Base-by-base conservation (phyloP, 2,888 invertebrate species). In the Pandemis heparana region DNA sequence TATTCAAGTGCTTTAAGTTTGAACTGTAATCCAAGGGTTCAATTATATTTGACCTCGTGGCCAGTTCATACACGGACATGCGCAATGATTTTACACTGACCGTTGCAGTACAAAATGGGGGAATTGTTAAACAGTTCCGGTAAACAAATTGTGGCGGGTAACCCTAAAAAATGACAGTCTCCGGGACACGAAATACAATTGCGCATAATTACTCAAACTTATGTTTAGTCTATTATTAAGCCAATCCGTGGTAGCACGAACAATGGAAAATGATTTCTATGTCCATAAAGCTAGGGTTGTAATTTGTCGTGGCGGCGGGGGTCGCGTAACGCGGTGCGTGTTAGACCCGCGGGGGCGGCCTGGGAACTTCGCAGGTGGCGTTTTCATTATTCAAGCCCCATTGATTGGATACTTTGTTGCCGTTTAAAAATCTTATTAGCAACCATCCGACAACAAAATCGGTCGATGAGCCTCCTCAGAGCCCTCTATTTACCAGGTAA, bases 331-430 rank as follows among this genome's bases (percentile, higher is more conserved):
- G 80, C 81, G 84, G 89, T 92, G 94, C 92, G 93, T 92, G 93
- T 87, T 87, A 87, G 88, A 83, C 80, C 80, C 79, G 85, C 78
- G 83, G 85, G 89, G 93, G 92, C 84, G 89, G 88, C 86, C 84
- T 92, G 94, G 83, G 94, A 93, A 92, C 89, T 79, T 82, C 81
- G 85, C 94, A 94, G 94, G 94, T 94, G 94, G 86, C 87, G 86
- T 89, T 91, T 94, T 94, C 94, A 94, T 94, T 94, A 94, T 94
- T 94, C 94, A 94, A 91, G 91, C 90, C 81, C 89, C 93, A 94
- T 94, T 93, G 94, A 94, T 94, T 94, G 92, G 94, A 91, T 93
- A 94, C 93, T 94, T 92, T 93, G 93, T 94, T 91, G 92, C 89
- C 92, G 92, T 93, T 94, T 94, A 94, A 94, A 94, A 94, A 93